Evolutionary conservation across 2,888 invertebrate species (phyloP).

Genomic region (Amblyjoppa fuscipennis): DNA sequence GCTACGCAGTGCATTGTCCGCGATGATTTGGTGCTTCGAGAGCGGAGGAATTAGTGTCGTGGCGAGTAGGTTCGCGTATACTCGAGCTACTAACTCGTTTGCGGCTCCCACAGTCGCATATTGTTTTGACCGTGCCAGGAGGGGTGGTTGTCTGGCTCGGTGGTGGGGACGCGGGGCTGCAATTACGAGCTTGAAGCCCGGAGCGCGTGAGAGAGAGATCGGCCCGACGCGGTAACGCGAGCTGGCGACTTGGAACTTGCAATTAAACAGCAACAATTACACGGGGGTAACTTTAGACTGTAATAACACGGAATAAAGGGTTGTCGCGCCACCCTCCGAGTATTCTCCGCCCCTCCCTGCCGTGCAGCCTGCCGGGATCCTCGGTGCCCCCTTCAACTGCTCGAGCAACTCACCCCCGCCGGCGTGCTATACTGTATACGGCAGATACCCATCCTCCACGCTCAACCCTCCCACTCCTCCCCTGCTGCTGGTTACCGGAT

Average conservation of each 20-base stretch:
- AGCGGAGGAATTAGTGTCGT: slow-evolving; percentile 45
- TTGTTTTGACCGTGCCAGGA: slow-evolving; percentile 52
- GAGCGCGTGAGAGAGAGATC: slow-evolving; percentile 48
- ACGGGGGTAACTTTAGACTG: slow-evolving; percentile 85
- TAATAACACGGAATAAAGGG: slow-evolving; percentile 85
- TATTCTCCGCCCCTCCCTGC: slow-evolving; percentile 71
- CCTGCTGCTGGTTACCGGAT: slow-evolving; percentile 82
- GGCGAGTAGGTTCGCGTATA: neutral
- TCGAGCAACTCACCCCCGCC: slow-evolving; percentile 61
- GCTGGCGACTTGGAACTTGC: slow-evolving; percentile 84
- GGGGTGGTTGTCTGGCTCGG: slow-evolving; percentile 31
- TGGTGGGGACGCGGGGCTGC: slow-evolving; percentile 26
- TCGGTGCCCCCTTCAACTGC: slow-evolving; percentile 30
- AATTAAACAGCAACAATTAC: slow-evolving; percentile 86
- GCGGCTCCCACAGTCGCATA: slow-evolving; percentile 37
- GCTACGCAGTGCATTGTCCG: slow-evolving; percentile 35
- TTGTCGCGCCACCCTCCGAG: slow-evolving; percentile 73
- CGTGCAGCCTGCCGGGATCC: slow-evolving; percentile 16
- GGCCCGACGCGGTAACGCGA: slow-evolving; percentile 72
- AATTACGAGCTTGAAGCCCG: slow-evolving; percentile 36
- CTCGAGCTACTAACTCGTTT: slow-evolving; percentile 42
- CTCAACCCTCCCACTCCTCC: slow-evolving; percentile 21
- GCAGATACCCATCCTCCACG: slow-evolving; percentile 30
- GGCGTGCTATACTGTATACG: slow-evolving; percentile 36
- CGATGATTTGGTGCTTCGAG: slow-evolving; percentile 53